Base-by-base conservation (phyloP, 2,113 vertebrate species). In the Rhodinocichla rosea region DNA sequence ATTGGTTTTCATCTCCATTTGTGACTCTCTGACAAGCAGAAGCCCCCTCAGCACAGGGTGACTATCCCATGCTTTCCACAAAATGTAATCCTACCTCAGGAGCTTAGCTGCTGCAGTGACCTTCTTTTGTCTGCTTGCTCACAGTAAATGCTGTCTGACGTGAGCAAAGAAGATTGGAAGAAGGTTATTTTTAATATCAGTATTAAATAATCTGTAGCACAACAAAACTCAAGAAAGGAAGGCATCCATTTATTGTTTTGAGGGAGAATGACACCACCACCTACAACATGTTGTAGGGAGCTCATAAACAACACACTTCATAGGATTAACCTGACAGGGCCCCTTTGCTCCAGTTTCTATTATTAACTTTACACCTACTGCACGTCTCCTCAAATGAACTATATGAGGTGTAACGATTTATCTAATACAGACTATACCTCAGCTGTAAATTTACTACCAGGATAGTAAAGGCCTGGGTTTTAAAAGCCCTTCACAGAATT, bases 351-450 rank as follows among this genome's bases (percentile, higher is more conserved):
- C 35, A 73, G 93, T 95, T 97, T 88, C 95, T 95, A 92, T 96
- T 96, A 96, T 95, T 97, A 97, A 80, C 76, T 95, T 97, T 62
- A 95, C 86, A 94, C 90, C 91, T 88, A 89, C 44, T 89, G 44
- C 77, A 49, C 89, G 87, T 86, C 85, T 97, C 90, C 95, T 96
- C 74, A 92, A 39, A 86, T 84, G 92, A 97, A 94, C 95, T 92
- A 10, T 49, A 40, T 56, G 75, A 84, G 71, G 30, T 83, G 63
- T 45, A 88, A 90, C 0, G 0, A 70, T 95, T 94, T 75, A 64
- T 87, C 70, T 75, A 59, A 64, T 24, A 52, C 42, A 70, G 45
- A 42, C 57, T 22, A 12, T 56, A 81, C 62, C 44, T 87, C 28
- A 14, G 73, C 52, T 88, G 88, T 93, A 84, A 81, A 89, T 87